Percentiles rank a stretch among this genome's conserved stretches.
Evolutionary conservation across 2,113 vertebrate species (phyloP).

Genomic region (Anolis sagrei): DNA sequence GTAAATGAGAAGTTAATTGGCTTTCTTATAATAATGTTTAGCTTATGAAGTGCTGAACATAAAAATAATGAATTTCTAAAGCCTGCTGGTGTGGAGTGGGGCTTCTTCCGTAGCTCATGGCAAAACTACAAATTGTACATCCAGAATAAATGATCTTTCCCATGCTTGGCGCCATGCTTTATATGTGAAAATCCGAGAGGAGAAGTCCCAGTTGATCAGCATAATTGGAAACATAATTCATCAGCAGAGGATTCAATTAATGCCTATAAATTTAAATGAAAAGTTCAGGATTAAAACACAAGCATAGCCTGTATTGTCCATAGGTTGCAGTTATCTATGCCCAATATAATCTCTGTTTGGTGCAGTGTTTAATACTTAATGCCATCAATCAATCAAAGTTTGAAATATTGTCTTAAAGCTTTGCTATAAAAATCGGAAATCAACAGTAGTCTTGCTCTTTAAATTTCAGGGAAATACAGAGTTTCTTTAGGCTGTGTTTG

Average conservation of each 20-base stretch:
- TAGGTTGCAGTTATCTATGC: conserved; percentile 7
- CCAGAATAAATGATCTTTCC: conserved; percentile 40
- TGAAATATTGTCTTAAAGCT: background rate
- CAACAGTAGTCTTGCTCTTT: background rate
- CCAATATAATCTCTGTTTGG: background rate
- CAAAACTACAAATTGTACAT: conserved; percentile 21
- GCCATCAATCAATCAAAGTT: background rate
- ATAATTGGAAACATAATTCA: conserved; percentile 41
- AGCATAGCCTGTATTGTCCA: background rate
- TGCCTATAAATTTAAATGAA: conserved; percentile 31
- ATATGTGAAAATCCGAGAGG: conserved; percentile 29
- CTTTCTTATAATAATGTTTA: conserved; percentile 50
- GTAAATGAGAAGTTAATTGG: conserved; percentile 45
- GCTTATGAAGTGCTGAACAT: conserved; percentile 34
- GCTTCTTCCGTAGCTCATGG: conserved; percentile 37
- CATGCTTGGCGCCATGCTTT: conserved; percentile 12
- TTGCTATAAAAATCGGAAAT: background rate
- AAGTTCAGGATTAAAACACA: conserved; percentile 26
- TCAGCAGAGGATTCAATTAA: conserved; percentile 38
- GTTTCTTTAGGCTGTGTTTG: background rate
- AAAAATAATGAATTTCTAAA: conserved; percentile 53
- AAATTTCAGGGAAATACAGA: background rate
- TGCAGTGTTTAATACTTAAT: conserved; percentile 9
- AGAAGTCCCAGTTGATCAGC: conserved; percentile 20
- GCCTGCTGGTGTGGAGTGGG: conserved; percentile 11